Evolutionary conservation across 2,888 invertebrate genomes (phyloP).

Genomic region (Heliconius charithonia): DNA sequence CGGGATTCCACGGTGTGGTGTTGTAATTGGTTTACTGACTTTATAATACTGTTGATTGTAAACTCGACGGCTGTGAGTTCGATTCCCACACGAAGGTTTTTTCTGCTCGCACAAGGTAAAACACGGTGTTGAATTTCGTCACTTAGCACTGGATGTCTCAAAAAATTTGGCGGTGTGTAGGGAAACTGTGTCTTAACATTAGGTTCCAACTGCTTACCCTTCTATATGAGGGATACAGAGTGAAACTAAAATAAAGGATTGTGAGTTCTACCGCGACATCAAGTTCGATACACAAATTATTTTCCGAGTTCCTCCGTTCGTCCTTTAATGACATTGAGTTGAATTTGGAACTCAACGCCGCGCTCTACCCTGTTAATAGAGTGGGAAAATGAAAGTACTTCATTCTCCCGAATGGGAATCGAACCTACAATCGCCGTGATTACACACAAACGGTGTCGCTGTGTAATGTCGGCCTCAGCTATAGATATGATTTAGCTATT

Average conservation of each 20-base stretch:
- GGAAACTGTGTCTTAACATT: not conserved
- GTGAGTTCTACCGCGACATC: no score
- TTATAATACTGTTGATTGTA: not conserved
- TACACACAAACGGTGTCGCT: not conserved
- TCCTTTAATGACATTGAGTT: not conserved
- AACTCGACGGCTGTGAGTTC: not conserved
- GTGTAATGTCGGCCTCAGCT: not conserved
- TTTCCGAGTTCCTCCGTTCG: not conserved
- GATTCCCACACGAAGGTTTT: not conserved
- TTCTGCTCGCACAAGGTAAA: not conserved
- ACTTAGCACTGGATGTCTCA: not conserved
- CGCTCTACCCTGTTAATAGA: not conserved
- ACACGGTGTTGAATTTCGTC: no score
- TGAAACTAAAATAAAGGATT: not conserved
- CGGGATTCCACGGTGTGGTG: not conserved
- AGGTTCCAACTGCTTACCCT: not conserved
- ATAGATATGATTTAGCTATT: slow-evolving; percentile 16
- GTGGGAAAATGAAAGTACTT: no score
- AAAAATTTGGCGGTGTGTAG: not conserved
- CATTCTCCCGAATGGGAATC: not conserved
- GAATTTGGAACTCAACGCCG: not conserved
- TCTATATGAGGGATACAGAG: not conserved
- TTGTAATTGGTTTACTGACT: slow-evolving; percentile 1
- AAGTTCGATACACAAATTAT: no score
- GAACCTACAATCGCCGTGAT: not conserved